Conservation (phyloP, 2,113 vertebrate genomes). For the Callaeas wilsoni region DNA sequence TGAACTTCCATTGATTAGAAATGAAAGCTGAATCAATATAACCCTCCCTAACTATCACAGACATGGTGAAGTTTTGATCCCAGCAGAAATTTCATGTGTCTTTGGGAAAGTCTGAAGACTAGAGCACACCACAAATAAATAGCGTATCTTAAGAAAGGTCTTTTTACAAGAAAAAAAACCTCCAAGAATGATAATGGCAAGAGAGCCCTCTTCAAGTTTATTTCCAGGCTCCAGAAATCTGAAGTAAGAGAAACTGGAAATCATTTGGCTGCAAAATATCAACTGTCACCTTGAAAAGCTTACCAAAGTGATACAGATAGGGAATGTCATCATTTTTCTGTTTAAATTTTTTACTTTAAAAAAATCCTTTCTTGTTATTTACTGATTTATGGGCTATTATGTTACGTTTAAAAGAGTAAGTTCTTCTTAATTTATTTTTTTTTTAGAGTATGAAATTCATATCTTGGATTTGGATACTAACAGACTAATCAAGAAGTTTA, state of each 20-base stretch:
- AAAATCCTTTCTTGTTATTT: rapidly evolving
- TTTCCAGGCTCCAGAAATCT: not conserved
- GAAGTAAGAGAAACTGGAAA: not conserved
- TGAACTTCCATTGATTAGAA: slow-evolving; percentile 20
- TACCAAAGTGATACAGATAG: not conserved
- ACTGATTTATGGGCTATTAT: not conserved
- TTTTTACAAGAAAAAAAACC: not conserved
- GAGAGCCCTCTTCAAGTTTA: not conserved
- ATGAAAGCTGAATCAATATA: slow-evolving; percentile 35
- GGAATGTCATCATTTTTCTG: not conserved
- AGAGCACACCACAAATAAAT: not conserved
- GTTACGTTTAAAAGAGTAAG: not conserved
- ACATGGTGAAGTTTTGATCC: not conserved
- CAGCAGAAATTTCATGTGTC: not conserved
- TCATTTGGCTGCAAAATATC: not conserved
- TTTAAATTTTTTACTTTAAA: not conserved
- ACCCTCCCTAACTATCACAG: not conserved
- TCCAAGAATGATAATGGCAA: not conserved
- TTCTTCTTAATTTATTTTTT: not conserved
- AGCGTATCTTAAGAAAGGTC: not conserved
- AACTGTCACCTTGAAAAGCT: not conserved
- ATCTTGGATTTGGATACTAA: not conserved
- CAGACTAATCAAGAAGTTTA: not conserved
- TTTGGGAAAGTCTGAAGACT: not conserved
- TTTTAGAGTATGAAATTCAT: not conserved